phyloP scores from a whole-genome alignment of 2,797 vertebrate genomes.

The Parambassis ranga region DNA sequence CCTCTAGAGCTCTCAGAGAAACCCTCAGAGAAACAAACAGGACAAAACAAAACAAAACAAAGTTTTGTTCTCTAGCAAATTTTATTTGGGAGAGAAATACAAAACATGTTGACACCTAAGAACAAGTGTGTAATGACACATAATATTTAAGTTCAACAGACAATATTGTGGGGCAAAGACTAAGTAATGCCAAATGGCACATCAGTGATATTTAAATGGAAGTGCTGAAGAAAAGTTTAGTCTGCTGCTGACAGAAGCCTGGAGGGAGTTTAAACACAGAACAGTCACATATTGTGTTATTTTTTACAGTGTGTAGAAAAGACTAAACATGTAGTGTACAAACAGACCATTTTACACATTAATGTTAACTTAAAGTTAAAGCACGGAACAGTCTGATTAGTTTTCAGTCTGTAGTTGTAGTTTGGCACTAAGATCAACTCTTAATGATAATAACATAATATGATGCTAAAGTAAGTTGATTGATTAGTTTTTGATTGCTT shows the following conservation, averaged over 20 bases:
- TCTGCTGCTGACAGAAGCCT: conserved; percentile 24
- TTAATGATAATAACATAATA: conserved; percentile 4
- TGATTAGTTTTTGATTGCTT: conserved; percentile 7
- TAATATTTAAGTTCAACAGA: conserved; percentile 18
- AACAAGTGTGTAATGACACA: conserved; percentile 34
- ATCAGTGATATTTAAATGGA: background rate
- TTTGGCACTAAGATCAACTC: conserved; percentile 30
- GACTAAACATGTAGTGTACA: conserved; percentile 28
- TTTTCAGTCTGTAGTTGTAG: conserved; percentile 16
- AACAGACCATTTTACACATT: conserved; percentile 6
- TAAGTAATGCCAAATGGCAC: background rate
- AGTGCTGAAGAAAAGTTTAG: background rate
- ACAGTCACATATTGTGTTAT: background rate
- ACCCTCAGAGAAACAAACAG: too few species aligned
- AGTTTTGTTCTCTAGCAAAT: conserved; percentile 23
- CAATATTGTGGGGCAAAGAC: conserved; percentile 4
- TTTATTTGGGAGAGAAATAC: conserved; percentile 65
- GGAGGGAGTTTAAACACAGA: conserved; percentile 3
- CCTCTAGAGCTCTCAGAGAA: too few species aligned
- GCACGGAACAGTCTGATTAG: background rate
- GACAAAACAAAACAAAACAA: too few species aligned
- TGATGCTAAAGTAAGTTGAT: background rate
- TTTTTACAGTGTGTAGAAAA: background rate
- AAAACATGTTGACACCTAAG: conserved; percentile 35
- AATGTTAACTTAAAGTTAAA: background rate